Percentiles rank a stretch among this genome's conserved stretches.
These are phyloP conservation scores for Archocentrus centrarchus DNA, from an alignment of 2,113 vertebrate genomes.

Conservation along the genomic window DNA sequence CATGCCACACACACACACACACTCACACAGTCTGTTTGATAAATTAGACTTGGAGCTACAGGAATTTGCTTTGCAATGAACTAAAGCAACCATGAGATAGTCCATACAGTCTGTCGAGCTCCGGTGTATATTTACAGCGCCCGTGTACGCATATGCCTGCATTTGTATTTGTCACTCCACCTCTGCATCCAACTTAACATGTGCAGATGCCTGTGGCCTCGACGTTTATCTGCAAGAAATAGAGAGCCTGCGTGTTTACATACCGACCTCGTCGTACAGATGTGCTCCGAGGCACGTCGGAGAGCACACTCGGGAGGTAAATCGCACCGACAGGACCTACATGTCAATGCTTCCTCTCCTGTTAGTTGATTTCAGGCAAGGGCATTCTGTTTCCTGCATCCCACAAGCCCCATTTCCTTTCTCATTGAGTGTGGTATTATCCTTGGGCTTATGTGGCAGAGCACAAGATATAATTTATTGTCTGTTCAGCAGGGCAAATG, in stretches of 20 bases:
- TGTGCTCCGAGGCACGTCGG: conserved; percentile 4
- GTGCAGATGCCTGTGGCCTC: not conserved
- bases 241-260: conserved; percentile 39
- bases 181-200: conserved; percentile 9
- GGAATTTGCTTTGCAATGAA: conserved; percentile 41
- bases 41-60: conserved; percentile 48
- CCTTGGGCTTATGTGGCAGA: conserved; percentile 70
- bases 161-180: conserved; percentile 16
- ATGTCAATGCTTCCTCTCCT: conserved; percentile 47
- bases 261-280: conserved; percentile 16
- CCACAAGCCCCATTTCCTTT: conserved; percentile 65
- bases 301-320: conserved; percentile 36
- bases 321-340: conserved; percentile 52
- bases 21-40: conserved; percentile 51
- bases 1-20: conserved; percentile 16
- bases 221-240: conserved; percentile 27
- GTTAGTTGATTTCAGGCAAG: conserved; percentile 61
- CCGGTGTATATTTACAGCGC: not conserved
- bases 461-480: conserved; percentile 80
- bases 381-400: conserved; percentile 55
- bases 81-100: conserved; percentile 39
- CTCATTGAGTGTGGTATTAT: conserved; percentile 71
- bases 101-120: conserved; percentile 26
- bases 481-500: conserved; percentile 82
- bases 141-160: not conserved